These are phyloP conservation scores for Sorex fumeus DNA, from an alignment of 2,113 vertebrate genomes.

Conservation along the genomic window DNA sequence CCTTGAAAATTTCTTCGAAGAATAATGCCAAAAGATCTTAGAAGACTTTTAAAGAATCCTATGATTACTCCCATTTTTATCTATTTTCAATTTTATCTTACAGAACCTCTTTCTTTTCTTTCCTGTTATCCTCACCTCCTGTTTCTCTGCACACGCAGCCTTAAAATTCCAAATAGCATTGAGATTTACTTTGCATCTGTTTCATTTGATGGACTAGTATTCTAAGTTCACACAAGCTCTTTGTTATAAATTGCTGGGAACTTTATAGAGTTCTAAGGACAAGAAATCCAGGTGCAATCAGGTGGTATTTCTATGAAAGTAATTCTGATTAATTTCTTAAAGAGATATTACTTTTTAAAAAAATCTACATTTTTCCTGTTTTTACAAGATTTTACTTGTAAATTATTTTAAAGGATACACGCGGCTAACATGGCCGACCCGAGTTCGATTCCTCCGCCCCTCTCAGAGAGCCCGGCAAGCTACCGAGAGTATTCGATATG, in stretches of 20 bases:
- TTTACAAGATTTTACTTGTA: background rate
- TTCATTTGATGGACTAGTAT: background rate
- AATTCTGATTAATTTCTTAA: background rate
- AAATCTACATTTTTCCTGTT: background rate
- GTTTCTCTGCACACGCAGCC: background rate
- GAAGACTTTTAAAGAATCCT: background rate
- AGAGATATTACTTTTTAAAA: background rate
- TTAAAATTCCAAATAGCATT: background rate
- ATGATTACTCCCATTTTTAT: conserved; percentile 29
- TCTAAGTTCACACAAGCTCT: background rate
- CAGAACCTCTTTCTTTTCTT: background rate
- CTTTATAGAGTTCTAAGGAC: background rate
- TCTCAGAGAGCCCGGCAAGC: no score
- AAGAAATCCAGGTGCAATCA: background rate
- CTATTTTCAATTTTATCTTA: conserved; percentile 36
- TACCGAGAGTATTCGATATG: no score
- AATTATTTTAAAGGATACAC: conserved; percentile 25
- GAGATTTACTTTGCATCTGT: background rate
- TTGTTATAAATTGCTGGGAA: background rate
- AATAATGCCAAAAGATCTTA: conserved; percentile 57
- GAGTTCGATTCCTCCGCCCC: no score
- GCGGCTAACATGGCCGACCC: no score
- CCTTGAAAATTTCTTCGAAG: background rate
- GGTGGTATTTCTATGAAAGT: background rate
- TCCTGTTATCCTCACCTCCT: background rate